Evolutionary conservation across 2,888 invertebrate species (phyloP).

Genomic region (Fragum fragum): DNA sequence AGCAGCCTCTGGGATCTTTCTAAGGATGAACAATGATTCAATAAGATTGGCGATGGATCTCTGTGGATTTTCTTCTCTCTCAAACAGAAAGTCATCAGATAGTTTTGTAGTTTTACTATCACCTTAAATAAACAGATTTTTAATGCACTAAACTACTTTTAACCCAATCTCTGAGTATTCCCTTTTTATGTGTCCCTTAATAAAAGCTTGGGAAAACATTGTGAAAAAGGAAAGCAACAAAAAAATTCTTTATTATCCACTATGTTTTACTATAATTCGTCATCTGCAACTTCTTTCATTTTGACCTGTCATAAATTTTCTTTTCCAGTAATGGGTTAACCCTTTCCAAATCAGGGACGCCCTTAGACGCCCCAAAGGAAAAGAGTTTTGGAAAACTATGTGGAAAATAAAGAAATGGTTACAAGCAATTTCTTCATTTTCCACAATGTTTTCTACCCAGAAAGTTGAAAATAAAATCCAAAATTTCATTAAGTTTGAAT

Average conservation of each 20-base stretch:
- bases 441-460: too few species aligned
- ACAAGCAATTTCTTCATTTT: too few species aligned
- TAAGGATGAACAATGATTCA: conserved; percentile 94
- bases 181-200: not conserved
- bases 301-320: not conserved
- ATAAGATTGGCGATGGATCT: conserved; percentile 92
- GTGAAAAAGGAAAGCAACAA: not conserved
- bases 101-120: conserved; percentile 24
- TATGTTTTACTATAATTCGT: not conserved
- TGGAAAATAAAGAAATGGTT: too few species aligned
- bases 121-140: not conserved
- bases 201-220: conserved; percentile 7
- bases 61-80: conserved; percentile 88
- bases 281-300: not conserved
- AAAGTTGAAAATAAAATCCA: too few species aligned
- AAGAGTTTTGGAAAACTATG: too few species aligned
- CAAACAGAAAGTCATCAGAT: conserved; percentile 75
- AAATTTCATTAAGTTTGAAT: too few species aligned
- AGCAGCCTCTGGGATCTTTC: conserved; percentile 93
- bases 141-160: not conserved
- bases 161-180: too few species aligned
- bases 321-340: not conserved
- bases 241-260: not conserved
- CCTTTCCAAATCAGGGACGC: too few species aligned
- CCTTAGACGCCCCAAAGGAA: too few species aligned